These are phyloP conservation scores for Salarias fasciatus DNA, from an alignment of 2,797 vertebrate species.

Conservation along the genomic window DNA sequence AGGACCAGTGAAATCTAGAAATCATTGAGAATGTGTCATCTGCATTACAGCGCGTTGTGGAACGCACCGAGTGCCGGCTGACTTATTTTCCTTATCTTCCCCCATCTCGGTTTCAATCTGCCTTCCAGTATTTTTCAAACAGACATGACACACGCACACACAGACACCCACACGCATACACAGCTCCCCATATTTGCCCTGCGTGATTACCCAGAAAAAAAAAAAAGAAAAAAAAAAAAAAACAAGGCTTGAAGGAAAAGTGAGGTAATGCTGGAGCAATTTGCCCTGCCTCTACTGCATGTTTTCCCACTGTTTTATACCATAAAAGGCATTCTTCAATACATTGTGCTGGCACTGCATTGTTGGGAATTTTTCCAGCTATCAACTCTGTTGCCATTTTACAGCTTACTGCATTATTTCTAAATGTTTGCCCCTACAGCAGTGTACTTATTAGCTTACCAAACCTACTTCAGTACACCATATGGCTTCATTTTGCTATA, in stretches of 20 bases:
- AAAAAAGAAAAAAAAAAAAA: constrained; percentile 26
- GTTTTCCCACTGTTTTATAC: constrained; percentile 46
- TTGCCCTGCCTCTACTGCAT: constrained; percentile 35
- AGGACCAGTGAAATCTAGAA: constrained; percentile 48
- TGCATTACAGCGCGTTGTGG: constrained; percentile 50
- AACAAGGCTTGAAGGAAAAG: constrained; percentile 47
- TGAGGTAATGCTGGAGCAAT: constrained; percentile 62
- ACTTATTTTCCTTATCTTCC: constrained; percentile 51
- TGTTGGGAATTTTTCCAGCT: constrained; percentile 23
- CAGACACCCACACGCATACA: constrained; percentile 22
- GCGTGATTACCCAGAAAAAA: constrained; percentile 67
- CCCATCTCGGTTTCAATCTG: constrained; percentile 64
- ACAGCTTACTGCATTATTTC: constrained; percentile 23
- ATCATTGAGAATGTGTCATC: constrained; percentile 61
- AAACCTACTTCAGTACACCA: background rate
- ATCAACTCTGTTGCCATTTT: constrained; percentile 34
- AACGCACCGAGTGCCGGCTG: constrained; percentile 35
- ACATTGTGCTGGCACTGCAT: constrained; percentile 18
- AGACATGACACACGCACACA: constrained; percentile 21
- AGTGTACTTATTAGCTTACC: too few species aligned
- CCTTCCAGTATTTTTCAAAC: constrained; percentile 60
- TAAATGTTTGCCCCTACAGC: constrained; percentile 11
- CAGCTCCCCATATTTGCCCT: constrained; percentile 61
- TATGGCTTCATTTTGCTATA: constrained; percentile 7
- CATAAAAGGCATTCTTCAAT: constrained; percentile 39